Conservation (phyloP, 2,113 vertebrate species). For the Xerus inauris region DNA sequence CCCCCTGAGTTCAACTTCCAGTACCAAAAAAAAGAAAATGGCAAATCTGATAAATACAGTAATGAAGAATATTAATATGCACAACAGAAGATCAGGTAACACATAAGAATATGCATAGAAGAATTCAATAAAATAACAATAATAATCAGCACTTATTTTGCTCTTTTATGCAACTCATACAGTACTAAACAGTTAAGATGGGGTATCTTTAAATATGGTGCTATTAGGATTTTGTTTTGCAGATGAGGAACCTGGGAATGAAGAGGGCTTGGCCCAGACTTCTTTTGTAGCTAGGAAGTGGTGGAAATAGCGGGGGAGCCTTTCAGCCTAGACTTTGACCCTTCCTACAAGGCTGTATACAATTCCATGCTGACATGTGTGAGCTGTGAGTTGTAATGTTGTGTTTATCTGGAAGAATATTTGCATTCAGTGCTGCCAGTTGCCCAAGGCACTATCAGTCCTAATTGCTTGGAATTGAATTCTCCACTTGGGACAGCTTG, state of each 20-base stretch:
- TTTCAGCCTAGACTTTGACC: neutral
- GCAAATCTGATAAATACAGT: neutral
- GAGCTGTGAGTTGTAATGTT: neutral
- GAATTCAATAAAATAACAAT: neutral
- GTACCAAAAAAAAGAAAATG: too few species aligned
- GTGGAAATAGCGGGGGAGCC: fast-evolving
- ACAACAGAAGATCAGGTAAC: neutral
- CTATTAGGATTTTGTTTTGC: neutral
- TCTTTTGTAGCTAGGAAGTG: neutral
- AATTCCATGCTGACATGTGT: neutral
- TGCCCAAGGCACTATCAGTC: neutral
- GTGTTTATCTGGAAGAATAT: neutral
- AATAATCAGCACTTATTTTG: neutral
- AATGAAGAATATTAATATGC: neutral
- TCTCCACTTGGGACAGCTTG: neutral
- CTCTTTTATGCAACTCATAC: neutral
- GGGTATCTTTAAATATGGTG: neutral
- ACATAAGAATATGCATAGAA: neutral
- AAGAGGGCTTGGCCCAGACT: neutral
- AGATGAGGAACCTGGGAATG: neutral
- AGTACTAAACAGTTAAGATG: neutral
- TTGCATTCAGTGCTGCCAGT: neutral
- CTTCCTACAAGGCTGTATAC: neutral
- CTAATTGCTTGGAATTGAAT: neutral
- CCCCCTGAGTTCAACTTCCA: too few species aligned